phyloP scores from a whole-genome alignment of 2,888 invertebrate genomes.

The Apodemia mormo region DNA sequence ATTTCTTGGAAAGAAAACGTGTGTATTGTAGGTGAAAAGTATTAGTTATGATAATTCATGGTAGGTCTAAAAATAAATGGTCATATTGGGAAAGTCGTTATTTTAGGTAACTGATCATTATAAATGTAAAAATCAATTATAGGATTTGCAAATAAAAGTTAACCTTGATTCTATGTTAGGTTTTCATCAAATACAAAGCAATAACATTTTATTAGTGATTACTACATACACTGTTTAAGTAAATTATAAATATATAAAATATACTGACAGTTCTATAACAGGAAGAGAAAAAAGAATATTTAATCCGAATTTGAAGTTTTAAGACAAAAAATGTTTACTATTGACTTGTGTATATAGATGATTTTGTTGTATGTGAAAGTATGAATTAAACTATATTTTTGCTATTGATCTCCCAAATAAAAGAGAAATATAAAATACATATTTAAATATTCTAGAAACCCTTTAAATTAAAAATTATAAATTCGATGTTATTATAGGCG shows the following conservation, averaged over 20 bases:
- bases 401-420: conserved; percentile 17
- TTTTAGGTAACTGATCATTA: too few species aligned
- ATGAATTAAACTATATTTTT: background rate
- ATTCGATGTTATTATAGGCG: conserved; percentile 12
- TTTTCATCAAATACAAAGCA: background rate
- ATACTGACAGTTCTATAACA: background rate
- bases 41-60: too few species aligned
- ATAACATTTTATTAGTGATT: background rate
- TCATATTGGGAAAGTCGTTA: too few species aligned
- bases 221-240: too few species aligned
- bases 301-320: conserved; percentile 1
- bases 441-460: conserved; percentile 9
- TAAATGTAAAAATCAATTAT: too few species aligned
- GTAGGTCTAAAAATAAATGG: too few species aligned
- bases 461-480: conserved; percentile 21
- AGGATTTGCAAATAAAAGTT: background rate
- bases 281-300: background rate
- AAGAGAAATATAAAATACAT: background rate
- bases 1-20: too few species aligned
- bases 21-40: too few species aligned
- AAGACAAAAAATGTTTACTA: background rate
- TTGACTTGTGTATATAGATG: conserved; percentile 10
- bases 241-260: too few species aligned
- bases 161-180: background rate
- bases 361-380: conserved; percentile 2